A percentile compares a stretch with the other conserved stretches of the same genome.
Conservation (phyloP, 2,888 invertebrate genomes). For the Magallana nippona region DNA sequence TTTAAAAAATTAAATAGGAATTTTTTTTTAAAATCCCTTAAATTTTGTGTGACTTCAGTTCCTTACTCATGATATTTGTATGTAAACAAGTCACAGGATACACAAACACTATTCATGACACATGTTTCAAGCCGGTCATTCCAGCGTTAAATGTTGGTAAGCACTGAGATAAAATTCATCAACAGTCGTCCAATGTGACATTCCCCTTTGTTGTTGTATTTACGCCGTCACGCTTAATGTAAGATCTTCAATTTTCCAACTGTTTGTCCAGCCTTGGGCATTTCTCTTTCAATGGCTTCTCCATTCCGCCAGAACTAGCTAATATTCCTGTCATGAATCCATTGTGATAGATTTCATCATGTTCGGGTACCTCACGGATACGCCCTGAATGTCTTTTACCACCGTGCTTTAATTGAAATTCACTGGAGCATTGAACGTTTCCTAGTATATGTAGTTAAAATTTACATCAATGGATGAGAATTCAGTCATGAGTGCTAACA, state of each 20-base stretch:
- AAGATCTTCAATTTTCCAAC: neutral
- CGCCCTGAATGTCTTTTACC: neutral
- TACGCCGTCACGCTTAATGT: neutral
- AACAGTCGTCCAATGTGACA: neutral
- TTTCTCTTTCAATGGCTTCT: neutral
- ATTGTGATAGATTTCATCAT: neutral
- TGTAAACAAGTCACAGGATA: neutral
- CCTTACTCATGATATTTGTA: neutral
- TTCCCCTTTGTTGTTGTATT: slow-evolving; percentile 2
- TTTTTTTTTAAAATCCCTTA: no score
- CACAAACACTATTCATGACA: neutral
- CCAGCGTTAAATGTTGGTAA: neutral
- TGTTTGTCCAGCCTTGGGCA: neutral
- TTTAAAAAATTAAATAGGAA: no score
- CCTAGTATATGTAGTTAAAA: neutral
- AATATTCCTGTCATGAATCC: neutral
- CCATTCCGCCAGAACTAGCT: neutral
- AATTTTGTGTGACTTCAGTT: neutral
- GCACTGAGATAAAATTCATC: neutral
- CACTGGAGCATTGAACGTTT: neutral
- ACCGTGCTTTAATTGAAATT: neutral
- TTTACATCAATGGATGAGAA: no score
- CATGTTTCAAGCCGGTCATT: neutral
- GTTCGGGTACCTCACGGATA: neutral
- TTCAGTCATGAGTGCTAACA: no score